Evolutionary conservation across 2,797 vertebrate species (phyloP), one percentile per base, ranked within the genome.

Genomic region (Lacerta agilis): DNA sequence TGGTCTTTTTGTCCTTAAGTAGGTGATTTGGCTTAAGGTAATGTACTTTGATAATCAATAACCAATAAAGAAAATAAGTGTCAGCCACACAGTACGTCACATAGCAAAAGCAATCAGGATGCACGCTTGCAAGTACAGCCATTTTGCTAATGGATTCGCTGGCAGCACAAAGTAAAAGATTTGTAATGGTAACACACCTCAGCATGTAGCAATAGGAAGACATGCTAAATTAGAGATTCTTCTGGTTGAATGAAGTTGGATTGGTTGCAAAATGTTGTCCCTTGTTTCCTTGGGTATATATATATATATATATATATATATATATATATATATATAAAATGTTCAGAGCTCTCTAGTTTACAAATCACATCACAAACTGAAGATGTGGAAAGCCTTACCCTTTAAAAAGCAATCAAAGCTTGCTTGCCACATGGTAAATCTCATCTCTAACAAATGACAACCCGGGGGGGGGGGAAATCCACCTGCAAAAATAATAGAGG

Each of bases 1-100:
- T 66, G 89, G 79, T 61, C 36, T 20, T 85, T 92, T 89, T 79
- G 89, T 84, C 58, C 61, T 67, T 58, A 82, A 86, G 61, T 38
- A 49, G 73, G 88, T 55, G 61, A 13, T 77, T 87, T 78, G 1
- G 0, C 79, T 67, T 38, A 43, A 80, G 88, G 45, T 38, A 1
- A 86, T 66, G 38, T 87, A 85, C 64, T 85, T 5, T 87, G 89
- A 88, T 85, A 66, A 88, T 87, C 87, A 36, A n/a, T 25, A 71
- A 29, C 83, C 7, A 33, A 11, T 13, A 85, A 2, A 5, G 41
- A 58, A 89, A 73, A 49, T 72, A 10, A 0, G 1, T 1, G 64
- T 4, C n/a, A 29, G 25, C 29, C 9, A 55, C 10, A 4, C 0
- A 0, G 73, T 0, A 45, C 0, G 23, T 41, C 55, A 45, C 0